Evolutionary conservation across 1,140 invertebrate species (phyloP).

Genomic region (Pseudoatta argentina): DNA sequence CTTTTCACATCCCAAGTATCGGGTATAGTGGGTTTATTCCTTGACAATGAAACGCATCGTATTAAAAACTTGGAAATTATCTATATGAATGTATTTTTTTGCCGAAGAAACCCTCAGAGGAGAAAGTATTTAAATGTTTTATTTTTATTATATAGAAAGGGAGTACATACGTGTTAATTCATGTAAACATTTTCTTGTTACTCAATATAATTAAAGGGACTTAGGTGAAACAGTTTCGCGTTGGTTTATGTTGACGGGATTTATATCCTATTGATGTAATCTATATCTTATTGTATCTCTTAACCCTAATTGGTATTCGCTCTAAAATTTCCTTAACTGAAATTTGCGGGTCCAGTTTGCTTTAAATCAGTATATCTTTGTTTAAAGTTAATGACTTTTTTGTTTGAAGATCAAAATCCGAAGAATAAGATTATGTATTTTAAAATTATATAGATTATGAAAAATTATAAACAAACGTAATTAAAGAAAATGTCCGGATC

Average conservation of each 20-base stretch:
- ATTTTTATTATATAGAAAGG: constrained; percentile 14
- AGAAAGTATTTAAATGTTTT: constrained; percentile 68
- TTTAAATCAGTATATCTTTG: too few species aligned
- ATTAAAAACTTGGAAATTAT: constrained; percentile 80
- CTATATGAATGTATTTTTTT: constrained; percentile 75
- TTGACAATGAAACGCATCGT: constrained; percentile 75
- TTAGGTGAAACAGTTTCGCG: background rate
- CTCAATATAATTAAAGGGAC: constrained; percentile 15
- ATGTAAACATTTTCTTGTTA: constrained; percentile 9
- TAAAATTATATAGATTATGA: too few species aligned
- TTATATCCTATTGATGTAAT: background rate
- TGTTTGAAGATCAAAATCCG: too few species aligned
- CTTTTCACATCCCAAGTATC: constrained; percentile 55
- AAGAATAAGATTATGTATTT: too few species aligned
- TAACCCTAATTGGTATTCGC: background rate
- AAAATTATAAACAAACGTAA: too few species aligned
- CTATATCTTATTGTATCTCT: constrained; percentile 10
- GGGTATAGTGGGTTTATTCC: constrained; percentile 81
- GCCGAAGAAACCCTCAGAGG: constrained; percentile 76
- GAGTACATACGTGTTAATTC: constrained; percentile 1
- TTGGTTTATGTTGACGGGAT: constrained; percentile 14
- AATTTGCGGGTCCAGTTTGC: too few species aligned
- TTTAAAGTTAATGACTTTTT: too few species aligned
- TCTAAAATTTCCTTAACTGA: too few species aligned
- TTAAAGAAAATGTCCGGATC: too few species aligned